Percentiles rank a stretch among this genome's conserved stretches.
Evolutionary conservation across 1,140 invertebrate species (phyloP).

Genomic region (Lepidurus apus): DNA sequence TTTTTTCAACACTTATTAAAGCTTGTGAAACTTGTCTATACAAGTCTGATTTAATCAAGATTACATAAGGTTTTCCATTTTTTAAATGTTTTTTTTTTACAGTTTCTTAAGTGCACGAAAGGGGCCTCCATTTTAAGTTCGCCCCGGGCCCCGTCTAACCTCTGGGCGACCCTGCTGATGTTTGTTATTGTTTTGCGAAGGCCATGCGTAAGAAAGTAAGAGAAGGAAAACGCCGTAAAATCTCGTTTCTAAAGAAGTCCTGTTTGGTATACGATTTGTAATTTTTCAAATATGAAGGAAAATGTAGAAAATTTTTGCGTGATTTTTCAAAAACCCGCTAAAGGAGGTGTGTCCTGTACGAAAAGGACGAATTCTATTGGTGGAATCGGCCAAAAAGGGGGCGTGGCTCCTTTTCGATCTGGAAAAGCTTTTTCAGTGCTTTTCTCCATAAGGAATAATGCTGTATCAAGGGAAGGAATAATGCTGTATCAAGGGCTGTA

Average conservation of each 20-base stretch:
- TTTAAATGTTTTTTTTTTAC: no score
- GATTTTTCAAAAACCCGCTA: neutral
- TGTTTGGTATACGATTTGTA: neutral
- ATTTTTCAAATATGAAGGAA: neutral
- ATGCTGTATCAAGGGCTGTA: neutral
- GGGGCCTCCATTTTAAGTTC: no score
- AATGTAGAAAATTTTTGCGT: neutral
- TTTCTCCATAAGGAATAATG: neutral
- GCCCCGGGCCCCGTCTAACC: no score
- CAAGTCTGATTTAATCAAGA: no score
- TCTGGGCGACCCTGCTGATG: no score
- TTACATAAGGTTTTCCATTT: no score
- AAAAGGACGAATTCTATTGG: neutral
- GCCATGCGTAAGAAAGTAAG: no score
- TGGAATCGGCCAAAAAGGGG: neutral
- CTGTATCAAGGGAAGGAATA: neutral
- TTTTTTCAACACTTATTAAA: no score
- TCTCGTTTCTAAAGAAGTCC: neutral
- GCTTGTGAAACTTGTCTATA: no score
- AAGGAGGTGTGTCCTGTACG: neutral
- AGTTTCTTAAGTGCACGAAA: no score
- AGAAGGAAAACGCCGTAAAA: neutral
- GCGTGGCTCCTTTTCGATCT: neutral
- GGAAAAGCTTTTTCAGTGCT: neutral
- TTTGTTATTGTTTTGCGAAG: no score